Evolutionary conservation across 2,113 vertebrate species (phyloP), one percentile per base, ranked within the genome.

Genomic region (Delphinus delphis): DNA sequence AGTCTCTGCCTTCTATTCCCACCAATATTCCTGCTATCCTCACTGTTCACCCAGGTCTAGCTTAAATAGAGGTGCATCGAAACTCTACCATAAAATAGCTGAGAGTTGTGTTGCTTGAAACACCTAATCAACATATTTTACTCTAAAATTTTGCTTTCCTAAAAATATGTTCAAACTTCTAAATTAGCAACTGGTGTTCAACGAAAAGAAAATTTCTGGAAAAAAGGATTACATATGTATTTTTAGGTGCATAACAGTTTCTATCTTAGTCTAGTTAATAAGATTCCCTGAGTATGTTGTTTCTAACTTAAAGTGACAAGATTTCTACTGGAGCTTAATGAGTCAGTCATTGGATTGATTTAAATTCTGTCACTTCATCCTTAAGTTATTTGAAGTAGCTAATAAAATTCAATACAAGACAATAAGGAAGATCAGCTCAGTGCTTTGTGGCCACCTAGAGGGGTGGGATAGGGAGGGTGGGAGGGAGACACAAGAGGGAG

Each of bases 311-410:
- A 94, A 92, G 70, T 33, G 95, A 90, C 33, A 86, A 47, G 41
- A 58, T 93, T 96, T 97, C 91, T 44, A n/a, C 53, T 95, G 77
- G 97, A 96, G 25, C 50, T 96, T 84, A 97, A 87, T 88, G 96
- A 74, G 36, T n/a, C 63, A 74, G 92, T 90, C 95, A 97, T 68
- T 97, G 89, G 98, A 98, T 97, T 99, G 98, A 98, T 98, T 98
- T 97, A 98, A 94, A 98, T 98, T 99, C 98, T 98, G 98, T 98
- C 98, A 99, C 97, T 98, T 98, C 98, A 98, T 98, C 98, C 98
- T 98, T 98, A 97, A 94, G 97, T 97, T 98, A 98, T 98, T 98
- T 98, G 92, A 97, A 98, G 76, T 93, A 97, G 50, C 36, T 62
- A 95, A 92, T 93, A 97, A 96, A 98, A 98, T 98, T 98, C 98